phyloP scores from a whole-genome alignment of 2,888 invertebrate species.

The Teleogryllus oceanicus region DNA sequence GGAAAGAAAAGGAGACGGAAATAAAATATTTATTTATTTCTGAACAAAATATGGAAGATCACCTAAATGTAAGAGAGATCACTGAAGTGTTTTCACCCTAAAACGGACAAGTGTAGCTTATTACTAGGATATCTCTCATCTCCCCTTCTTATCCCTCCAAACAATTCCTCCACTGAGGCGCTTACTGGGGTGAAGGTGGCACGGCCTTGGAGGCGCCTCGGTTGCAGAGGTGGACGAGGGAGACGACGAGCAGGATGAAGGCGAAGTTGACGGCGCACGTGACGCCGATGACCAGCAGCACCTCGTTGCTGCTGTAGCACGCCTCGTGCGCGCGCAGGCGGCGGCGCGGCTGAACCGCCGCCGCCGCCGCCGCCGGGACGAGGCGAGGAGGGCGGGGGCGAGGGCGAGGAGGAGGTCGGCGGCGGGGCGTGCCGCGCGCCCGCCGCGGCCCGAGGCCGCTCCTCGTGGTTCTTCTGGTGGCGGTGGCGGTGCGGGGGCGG shows the following conservation, averaged over 20 bases:
- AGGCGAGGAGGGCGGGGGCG: neutral
- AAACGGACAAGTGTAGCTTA: too few relatives aligned
- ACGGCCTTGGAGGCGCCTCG: neutral
- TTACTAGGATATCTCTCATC: too few relatives aligned
- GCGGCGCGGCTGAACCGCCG: neutral
- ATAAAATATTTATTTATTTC: too few relatives aligned
- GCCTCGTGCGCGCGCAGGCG: conserved; percentile 22
- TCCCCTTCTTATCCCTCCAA: too few relatives aligned
- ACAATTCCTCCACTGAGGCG: too few relatives aligned
- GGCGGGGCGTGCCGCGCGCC: too few relatives aligned
- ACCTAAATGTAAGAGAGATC: too few relatives aligned
- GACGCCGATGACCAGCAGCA: conserved; percentile 42
- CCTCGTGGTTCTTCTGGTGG: too few relatives aligned
- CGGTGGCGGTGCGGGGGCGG: neutral
- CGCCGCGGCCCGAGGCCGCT: too few relatives aligned
- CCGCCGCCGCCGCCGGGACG: rapidly evolving
- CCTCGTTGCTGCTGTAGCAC: conserved; percentile 43
- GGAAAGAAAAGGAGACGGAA: too few relatives aligned
- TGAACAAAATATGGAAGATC: too few relatives aligned
- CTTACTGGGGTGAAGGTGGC: neutral
- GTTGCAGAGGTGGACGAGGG: conserved; percentile 43
- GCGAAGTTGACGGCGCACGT: conserved; percentile 45
- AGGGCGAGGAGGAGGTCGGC: neutral
- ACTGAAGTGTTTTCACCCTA: too few relatives aligned
- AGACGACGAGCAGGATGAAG: conserved; percentile 42